These are phyloP conservation scores for Heteromyza rotundicornis DNA, from an alignment of 2,888 invertebrate species.

Conservation along the genomic window DNA sequence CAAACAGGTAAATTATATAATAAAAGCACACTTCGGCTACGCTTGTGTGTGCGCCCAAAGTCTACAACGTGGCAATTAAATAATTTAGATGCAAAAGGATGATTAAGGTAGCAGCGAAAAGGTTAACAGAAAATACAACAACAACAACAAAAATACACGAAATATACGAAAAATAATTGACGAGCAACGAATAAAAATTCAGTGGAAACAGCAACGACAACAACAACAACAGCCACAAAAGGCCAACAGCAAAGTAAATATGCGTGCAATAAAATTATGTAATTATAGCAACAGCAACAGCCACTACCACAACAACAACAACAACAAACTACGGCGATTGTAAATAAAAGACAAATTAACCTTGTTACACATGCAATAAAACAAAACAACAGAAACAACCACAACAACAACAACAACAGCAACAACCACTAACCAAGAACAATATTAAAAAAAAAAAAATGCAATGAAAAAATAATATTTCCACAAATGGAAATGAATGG, in stretches of 20 bases:
- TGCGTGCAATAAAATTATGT: neutral
- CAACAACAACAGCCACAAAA: neutral
- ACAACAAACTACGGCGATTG: neutral
- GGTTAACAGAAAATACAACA: neutral
- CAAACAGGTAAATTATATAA: no score
- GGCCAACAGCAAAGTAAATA: neutral
- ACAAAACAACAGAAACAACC: constrained; percentile 4
- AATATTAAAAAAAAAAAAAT: neutral
- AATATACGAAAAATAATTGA: neutral
- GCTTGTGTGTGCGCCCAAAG: no score
- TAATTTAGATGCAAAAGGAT: neutral
- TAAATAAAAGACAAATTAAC: constrained; percentile 37
- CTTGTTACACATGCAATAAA: constrained; percentile 36
- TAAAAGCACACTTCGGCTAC: no score
- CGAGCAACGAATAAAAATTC: neutral
- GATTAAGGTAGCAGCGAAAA: neutral
- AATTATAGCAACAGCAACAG: neutral
- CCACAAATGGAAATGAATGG: neutral
- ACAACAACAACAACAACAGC: constrained; percentile 19
- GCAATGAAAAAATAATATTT: constrained; percentile 1
- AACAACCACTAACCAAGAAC: constrained; percentile 17
- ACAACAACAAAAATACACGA: neutral
- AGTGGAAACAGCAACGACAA: neutral
- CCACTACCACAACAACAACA: constrained; percentile 4
- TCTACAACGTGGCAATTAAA: neutral